phyloP scores from a whole-genome alignment of 1,140 invertebrate species.

The Paracyclopina nana region DNA sequence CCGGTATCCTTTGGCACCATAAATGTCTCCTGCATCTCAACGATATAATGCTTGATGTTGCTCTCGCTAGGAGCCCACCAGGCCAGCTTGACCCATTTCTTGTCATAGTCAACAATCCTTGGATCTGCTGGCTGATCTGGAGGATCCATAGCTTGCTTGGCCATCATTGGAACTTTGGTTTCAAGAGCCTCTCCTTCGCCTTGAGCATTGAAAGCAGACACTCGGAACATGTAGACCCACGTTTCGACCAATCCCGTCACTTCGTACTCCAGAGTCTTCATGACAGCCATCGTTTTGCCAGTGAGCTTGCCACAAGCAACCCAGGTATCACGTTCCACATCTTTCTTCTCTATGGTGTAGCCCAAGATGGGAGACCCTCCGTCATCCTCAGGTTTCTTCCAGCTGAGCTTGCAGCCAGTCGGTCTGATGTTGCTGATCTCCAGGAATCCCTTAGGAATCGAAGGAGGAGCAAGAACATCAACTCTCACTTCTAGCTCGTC shows the following conservation, averaged over 20 bases:
- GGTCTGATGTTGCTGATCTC: conserved; percentile 80
- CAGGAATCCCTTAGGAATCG: conserved; percentile 76
- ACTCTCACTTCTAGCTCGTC: conserved; percentile 89
- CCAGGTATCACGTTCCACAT: conserved; percentile 69
- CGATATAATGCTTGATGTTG: conserved; percentile 78
- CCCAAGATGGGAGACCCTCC: conserved; percentile 74
- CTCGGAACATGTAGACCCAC: conserved; percentile 83
- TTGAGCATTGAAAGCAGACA: conserved; percentile 82
- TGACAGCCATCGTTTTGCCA: conserved; percentile 54
- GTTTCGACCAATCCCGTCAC: conserved; percentile 67
- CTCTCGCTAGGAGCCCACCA: conserved; percentile 60
- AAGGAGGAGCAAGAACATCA: conserved; percentile 73
- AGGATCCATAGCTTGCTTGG: conserved; percentile 90
- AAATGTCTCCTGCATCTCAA: conserved; percentile 84
- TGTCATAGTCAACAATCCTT: conserved; percentile 67
- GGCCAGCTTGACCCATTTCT: conserved; percentile 67
- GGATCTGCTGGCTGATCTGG: conserved; percentile 82
- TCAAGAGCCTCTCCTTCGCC: conserved; percentile 83
- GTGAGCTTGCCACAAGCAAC: conserved; percentile 64
- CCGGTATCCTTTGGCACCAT: conserved; percentile 6
- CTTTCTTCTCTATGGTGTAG: conserved; percentile 83
- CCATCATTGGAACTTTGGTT: conserved; percentile 60
- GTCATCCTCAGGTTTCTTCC: conserved; percentile 87
- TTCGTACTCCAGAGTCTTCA: conserved; percentile 50
- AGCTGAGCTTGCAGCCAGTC: conserved; percentile 79